phyloP scores from a whole-genome alignment of 2,888 invertebrate genomes.

The Willowsia nigromaculata region DNA sequence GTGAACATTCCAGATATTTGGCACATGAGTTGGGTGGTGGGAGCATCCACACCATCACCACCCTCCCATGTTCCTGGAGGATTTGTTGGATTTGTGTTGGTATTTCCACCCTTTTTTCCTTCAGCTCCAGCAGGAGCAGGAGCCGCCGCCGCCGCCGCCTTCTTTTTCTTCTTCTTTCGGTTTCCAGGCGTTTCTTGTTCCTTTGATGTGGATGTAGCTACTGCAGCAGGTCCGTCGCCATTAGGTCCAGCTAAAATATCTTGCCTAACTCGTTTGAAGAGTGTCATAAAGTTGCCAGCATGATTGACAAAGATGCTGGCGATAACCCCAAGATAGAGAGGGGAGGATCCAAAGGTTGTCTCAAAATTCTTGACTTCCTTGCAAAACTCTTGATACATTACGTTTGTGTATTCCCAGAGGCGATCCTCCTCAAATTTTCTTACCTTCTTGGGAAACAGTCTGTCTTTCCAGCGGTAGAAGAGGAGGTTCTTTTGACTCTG shows the following conservation, averaged over 20 bases:
- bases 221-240: too few relatives aligned
- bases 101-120: too few relatives aligned
- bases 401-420: neutral
- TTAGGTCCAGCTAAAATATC: neutral
- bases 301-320: neutral
- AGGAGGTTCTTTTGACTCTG: neutral
- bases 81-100: too few relatives aligned
- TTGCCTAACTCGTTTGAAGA: neutral
- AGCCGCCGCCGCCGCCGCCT: too few relatives aligned
- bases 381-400: neutral
- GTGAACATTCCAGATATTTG: neutral
- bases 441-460: neutral
- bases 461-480: slow-evolving; percentile 1
- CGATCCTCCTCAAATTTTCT: neutral
- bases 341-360: neutral
- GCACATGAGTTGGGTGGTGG: neutral
- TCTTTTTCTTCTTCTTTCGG: too few relatives aligned
- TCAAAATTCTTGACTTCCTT: neutral
- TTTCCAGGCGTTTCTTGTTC: too few relatives aligned
- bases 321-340: neutral
- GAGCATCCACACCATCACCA: neutral
- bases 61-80: too few relatives aligned
- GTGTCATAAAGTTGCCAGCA: neutral
- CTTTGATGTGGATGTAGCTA: too few relatives aligned
- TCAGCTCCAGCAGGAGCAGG: too few relatives aligned